Evolutionary conservation across 92 coral and sea anemone species (phyloP), one percentile per base, ranked within the genome.

Genomic region (Siderastrea siderea): DNA sequence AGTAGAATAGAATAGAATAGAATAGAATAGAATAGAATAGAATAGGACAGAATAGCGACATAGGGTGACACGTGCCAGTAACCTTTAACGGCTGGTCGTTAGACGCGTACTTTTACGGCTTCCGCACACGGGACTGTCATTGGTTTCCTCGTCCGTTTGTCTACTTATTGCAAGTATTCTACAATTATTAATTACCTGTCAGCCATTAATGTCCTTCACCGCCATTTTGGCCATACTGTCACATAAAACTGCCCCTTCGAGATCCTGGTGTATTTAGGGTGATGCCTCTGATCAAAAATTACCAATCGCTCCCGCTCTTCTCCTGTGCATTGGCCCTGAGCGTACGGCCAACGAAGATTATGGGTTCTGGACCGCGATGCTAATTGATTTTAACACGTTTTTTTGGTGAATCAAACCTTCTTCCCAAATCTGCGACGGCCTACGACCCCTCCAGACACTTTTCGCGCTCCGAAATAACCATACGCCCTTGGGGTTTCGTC

Each of bases 111-210:
- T 63, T 63, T 15, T 38, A 15, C 38, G 69, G 69, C 9, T 76
- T 51, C 74, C 3, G 2, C 17, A 12, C 26, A 8, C 73, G 15
- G 43, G 3, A 79, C 84, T 44, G 54, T 79, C 55, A 19, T 79
- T 51, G 6, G 73, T 1, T 79, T 79, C 44, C 73, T 79, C 44
- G 8, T 61, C 15, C 84, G 62, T 79, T 63, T 79, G 84, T 79
- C 73, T 38, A 0, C 19, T 45, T 79, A 43, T 68, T 79, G 84
- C 74, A 79, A 79, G 14, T 79, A 79, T 44, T 47, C 58, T 43
- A 26, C 38, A 26, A 26, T 26, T 26, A 26, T 26, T 26, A 26
- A 26, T 26, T 26, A 26, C 38, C 38, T 79, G 12, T 62, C 26
- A 7, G 72, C 84, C 51, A 79, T 79, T 1, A 79, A 79, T 15